Percentiles rank a stretch among this genome's conserved stretches.
Conservation (phyloP, 2,797 vertebrate species). For the Trachurus trachurus region DNA sequence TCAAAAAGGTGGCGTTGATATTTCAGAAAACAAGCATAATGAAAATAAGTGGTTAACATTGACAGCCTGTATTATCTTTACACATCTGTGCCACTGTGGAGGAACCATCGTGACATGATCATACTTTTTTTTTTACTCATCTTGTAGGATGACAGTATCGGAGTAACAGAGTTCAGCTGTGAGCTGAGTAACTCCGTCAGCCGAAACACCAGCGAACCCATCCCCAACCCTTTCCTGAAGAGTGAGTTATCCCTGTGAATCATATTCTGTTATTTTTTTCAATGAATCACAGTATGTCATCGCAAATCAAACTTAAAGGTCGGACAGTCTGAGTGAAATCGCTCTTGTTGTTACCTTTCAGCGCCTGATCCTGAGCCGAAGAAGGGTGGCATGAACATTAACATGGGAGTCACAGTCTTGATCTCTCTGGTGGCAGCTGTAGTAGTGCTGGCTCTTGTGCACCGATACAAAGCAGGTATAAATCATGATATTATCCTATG, state of each 20-base stretch:
- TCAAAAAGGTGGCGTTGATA: conserved; percentile 42
- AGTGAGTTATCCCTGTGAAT: conserved; percentile 1
- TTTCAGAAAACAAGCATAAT: background rate
- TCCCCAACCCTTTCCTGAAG: conserved; percentile 2
- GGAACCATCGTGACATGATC: background rate
- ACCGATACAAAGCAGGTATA: conserved; percentile 66
- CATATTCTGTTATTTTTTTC: too few species aligned
- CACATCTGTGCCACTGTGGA: too few species aligned
- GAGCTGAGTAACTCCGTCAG: conserved; percentile 61
- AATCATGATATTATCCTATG: fast-evolving
- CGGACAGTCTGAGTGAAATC: background rate
- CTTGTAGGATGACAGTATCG: background rate
- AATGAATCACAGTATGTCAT: background rate
- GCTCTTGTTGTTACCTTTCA: background rate
- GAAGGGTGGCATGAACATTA: background rate
- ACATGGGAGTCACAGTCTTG: conserved; percentile 28
- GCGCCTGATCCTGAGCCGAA: fast-evolving
- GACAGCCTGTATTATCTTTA: too few species aligned
- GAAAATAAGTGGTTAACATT: too few species aligned
- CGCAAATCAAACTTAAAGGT: background rate
- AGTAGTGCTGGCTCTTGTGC: background rate
- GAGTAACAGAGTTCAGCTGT: conserved; percentile 16
- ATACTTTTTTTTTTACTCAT: background rate
- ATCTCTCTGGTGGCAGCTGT: background rate
- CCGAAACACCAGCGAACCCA: background rate